These are phyloP conservation scores for Dasypus novemcinctus DNA, from an alignment of 2,113 vertebrate genomes.

Conservation along the genomic window DNA sequence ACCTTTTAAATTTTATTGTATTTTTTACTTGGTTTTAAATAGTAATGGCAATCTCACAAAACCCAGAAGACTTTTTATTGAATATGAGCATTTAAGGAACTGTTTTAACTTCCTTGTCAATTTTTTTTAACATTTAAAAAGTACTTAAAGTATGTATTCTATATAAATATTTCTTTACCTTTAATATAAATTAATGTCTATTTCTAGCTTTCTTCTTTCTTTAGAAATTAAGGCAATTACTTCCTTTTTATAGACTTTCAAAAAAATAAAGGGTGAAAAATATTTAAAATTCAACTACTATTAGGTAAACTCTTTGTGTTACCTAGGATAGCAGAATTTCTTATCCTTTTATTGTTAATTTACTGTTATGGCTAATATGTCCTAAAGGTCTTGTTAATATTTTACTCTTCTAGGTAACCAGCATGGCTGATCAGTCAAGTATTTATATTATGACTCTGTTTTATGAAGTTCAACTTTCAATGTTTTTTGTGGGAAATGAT, in stretches of 20 bases:
- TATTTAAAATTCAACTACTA: neutral
- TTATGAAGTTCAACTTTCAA: neutral
- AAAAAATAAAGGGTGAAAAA: neutral
- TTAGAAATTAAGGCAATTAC: neutral
- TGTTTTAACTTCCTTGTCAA: neutral
- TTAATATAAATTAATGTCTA: neutral
- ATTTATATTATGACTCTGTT: neutral
- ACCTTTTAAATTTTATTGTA: neutral
- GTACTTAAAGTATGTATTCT: neutral
- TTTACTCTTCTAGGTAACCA: neutral
- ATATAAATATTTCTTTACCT: neutral
- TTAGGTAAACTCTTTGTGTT: neutral
- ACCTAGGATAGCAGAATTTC: neutral
- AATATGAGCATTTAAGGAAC: neutral
- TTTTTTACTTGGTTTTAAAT: constrained; percentile 1
- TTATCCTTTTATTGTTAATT: neutral
- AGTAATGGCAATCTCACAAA: neutral
- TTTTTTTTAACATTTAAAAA: neutral
- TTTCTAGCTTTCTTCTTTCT: neutral
- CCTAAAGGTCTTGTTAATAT: neutral
- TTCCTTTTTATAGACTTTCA: neutral
- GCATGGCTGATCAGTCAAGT: neutral
- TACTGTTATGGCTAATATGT: neutral
- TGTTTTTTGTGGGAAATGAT: neutral
- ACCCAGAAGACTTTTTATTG: neutral